Conservation (phyloP, 2,113 vertebrate genomes). For the Pedionomus torquatus region DNA sequence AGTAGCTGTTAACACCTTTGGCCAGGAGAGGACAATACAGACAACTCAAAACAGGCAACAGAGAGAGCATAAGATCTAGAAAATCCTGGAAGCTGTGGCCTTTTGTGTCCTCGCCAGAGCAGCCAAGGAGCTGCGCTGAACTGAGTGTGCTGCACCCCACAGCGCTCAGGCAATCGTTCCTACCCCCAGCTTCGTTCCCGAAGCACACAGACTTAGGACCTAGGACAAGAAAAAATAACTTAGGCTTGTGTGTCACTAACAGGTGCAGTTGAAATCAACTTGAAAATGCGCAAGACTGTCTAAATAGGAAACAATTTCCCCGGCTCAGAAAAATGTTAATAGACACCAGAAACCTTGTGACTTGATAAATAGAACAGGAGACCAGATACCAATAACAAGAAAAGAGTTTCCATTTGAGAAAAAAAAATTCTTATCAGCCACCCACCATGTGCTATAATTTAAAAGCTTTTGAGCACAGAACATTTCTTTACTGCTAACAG, state of each 20-base stretch:
- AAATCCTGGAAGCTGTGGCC: background rate
- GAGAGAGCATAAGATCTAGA: background rate
- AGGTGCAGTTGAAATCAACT: background rate
- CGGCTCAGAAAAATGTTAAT: background rate
- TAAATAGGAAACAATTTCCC: background rate
- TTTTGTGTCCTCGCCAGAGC: background rate
- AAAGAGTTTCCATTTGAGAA: slow-evolving; percentile 18
- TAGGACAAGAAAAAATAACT: background rate
- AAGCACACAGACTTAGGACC: background rate
- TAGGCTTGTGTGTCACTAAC: background rate
- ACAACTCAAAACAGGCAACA: background rate
- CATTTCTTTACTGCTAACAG: slow-evolving; percentile 42
- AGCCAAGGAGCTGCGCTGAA: background rate
- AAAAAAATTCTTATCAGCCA: slow-evolving; percentile 55
- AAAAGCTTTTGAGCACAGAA: slow-evolving; percentile 54
- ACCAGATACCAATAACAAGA: slow-evolving; percentile 15
- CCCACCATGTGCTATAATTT: slow-evolving; percentile 53
- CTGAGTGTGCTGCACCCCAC: background rate
- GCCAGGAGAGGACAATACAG: background rate
- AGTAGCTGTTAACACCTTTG: background rate
- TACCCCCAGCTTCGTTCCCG: background rate
- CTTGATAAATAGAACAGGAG: slow-evolving; percentile 36
- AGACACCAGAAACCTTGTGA: background rate
- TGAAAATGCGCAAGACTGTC: background rate
- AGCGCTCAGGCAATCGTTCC: background rate